phyloP scores from a whole-genome alignment of 2,113 vertebrate species.

The Axis porcinus region DNA sequence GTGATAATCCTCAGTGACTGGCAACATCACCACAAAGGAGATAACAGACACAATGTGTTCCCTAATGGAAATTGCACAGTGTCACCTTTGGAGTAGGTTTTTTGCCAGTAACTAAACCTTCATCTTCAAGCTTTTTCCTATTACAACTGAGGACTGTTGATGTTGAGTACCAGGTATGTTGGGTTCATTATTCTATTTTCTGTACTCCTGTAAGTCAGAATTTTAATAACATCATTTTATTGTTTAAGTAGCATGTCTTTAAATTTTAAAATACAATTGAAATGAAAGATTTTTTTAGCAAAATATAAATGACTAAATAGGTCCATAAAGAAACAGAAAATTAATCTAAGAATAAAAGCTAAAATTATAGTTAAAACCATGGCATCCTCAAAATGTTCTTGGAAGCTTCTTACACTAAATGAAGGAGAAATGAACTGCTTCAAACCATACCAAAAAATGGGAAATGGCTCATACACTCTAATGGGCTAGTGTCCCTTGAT shows the following conservation, averaged over 20 bases:
- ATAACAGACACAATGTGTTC: neutral
- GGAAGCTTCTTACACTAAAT: neutral
- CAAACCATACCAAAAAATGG: neutral
- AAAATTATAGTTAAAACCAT: neutral
- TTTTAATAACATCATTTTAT: constrained; percentile 12
- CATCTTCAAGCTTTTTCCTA: neutral
- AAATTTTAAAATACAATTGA: neutral
- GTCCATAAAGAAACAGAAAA: neutral
- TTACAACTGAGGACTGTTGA: neutral
- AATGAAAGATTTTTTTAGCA: neutral
- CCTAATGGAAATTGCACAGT: neutral
- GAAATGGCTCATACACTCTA: neutral
- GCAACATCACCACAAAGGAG: neutral
- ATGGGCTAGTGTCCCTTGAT: neutral
- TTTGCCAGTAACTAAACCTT: neutral
- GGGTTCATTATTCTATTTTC: neutral
- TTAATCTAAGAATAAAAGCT: neutral
- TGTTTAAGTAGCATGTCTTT: neutral
- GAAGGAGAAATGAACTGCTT: neutral
- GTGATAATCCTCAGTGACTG: neutral
- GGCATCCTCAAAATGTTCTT: neutral
- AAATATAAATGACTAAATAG: neutral
- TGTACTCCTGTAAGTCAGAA: neutral
- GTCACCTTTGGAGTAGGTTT: neutral
- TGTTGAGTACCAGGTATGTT: neutral